Percentiles rank a stretch among this genome's conserved stretches.
These are phyloP conservation scores for Augochlorella aurata DNA, from an alignment of 2,888 invertebrate species.

Conservation along the genomic window DNA sequence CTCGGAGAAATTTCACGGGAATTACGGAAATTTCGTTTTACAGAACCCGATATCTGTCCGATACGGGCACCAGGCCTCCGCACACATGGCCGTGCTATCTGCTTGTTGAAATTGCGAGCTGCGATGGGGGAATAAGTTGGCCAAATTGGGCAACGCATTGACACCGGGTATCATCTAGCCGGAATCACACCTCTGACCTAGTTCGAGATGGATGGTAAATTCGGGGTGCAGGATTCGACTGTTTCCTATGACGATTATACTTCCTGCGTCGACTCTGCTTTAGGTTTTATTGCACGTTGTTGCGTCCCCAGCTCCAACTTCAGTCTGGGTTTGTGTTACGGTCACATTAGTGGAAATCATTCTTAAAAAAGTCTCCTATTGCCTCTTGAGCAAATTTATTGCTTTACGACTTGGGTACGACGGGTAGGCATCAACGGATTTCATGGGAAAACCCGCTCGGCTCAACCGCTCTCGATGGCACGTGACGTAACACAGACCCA, in stretches of 20 bases:
- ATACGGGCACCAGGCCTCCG: background rate
- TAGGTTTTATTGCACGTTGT: too few relatives aligned
- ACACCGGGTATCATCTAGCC: background rate
- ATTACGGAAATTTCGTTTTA: conserved; percentile 61
- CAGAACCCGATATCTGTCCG: conserved; percentile 38
- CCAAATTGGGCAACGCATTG: conserved; percentile 1
- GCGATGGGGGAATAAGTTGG: conserved; percentile 5
- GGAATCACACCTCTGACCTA: background rate
- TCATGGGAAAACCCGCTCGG: too few relatives aligned
- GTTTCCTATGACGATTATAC: background rate
- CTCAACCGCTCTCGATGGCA: too few relatives aligned
- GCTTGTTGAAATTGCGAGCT: conserved; percentile 23
- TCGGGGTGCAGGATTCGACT: background rate
- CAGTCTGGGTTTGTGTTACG: too few relatives aligned
- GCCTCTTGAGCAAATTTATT: too few relatives aligned
- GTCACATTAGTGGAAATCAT: too few relatives aligned
- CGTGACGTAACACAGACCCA: too few relatives aligned
- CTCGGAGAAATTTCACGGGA: conserved; percentile 56
- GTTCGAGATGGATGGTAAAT: background rate
- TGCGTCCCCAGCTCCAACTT: too few relatives aligned
- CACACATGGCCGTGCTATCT: background rate
- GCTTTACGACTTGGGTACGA: too few relatives aligned
- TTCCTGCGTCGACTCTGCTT: too few relatives aligned
- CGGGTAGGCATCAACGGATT: too few relatives aligned
- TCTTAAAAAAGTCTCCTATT: too few relatives aligned